Conservation (phyloP, 2,888 invertebrate genomes). For the Calephelis perditalis region DNA sequence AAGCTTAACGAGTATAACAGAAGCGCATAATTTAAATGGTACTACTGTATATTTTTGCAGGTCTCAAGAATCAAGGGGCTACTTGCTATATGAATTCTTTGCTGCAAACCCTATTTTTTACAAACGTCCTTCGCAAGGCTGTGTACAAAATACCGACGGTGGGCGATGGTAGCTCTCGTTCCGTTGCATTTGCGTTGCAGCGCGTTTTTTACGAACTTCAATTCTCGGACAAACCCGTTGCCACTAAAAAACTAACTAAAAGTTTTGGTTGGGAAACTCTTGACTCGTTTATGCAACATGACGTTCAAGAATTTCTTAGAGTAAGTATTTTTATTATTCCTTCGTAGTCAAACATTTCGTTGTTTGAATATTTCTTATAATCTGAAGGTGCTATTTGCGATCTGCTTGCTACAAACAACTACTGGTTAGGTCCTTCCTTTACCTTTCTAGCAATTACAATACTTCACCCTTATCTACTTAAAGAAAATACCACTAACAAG, state of each 20-base stretch:
- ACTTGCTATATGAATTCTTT: constrained; percentile 99
- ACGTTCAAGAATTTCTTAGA: constrained; percentile 92
- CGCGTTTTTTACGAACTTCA: constrained; percentile 98
- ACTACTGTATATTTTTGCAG: constrained; percentile 52
- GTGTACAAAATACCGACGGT: constrained; percentile 99
- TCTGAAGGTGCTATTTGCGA: too few relatives aligned
- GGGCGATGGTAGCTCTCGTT: constrained; percentile 92
- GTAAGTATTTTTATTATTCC: constrained; percentile 49
- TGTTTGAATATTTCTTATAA: too few relatives aligned
- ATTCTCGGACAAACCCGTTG: constrained; percentile 97
- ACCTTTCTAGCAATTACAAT: too few relatives aligned
- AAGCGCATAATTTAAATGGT: too few relatives aligned
- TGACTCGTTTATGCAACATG: constrained; percentile 99
- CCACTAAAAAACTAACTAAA: constrained; percentile 98
- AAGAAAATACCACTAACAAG: too few relatives aligned
- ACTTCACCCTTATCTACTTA: too few relatives aligned
- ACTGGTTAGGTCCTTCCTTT: too few relatives aligned
- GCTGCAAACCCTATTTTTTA: constrained; percentile 98
- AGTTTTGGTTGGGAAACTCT: constrained; percentile 99
- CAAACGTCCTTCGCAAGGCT: constrained; percentile 92
- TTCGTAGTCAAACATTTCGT: too few relatives aligned
- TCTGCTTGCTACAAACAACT: too few relatives aligned
- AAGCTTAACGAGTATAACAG: too few relatives aligned
- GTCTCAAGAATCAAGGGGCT: constrained; percentile 99
- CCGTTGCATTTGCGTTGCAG: constrained; percentile 95